Percentiles rank a stretch among this genome's conserved stretches.
Conservation (phyloP, 2,797 vertebrate genomes). For the Catostomus latipinnis region DNA sequence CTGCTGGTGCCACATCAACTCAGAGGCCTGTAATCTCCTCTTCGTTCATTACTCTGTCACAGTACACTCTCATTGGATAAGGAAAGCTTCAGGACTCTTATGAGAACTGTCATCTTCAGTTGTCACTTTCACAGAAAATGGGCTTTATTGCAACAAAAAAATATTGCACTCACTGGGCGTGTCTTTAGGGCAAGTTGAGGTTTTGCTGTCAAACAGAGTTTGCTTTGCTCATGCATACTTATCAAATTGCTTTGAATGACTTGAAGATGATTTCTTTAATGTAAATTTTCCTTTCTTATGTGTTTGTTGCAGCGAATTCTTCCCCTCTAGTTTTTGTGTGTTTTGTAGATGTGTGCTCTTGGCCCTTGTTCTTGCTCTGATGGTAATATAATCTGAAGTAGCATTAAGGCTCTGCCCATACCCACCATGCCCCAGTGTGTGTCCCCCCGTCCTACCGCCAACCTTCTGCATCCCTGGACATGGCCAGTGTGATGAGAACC, state of each 20-base stretch:
- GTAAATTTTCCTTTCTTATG: slow-evolving; percentile 1
- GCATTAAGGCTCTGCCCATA: slow-evolving; percentile 67
- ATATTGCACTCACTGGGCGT: neutral
- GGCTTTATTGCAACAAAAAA: slow-evolving; percentile 9
- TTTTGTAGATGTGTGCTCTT: slow-evolving; percentile 35
- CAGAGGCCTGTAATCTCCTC: neutral
- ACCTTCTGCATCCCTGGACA: slow-evolving; percentile 65
- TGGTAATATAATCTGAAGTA: slow-evolving; percentile 75
- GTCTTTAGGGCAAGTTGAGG: neutral
- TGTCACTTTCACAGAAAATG: slow-evolving; percentile 12
- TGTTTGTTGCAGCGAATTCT: neutral
- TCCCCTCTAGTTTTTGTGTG: slow-evolving; percentile 5
- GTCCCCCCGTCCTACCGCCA: slow-evolving; percentile 16
- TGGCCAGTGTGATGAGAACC: slow-evolving; percentile 68
- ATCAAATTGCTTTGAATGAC: slow-evolving; percentile 3
- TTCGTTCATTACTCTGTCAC: slow-evolving; percentile 5
- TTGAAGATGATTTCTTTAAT: slow-evolving; percentile 11
- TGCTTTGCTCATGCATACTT: neutral
- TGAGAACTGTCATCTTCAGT: slow-evolving; percentile 16
- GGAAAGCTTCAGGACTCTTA: neutral
- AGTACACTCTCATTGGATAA: neutral
- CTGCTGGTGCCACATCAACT: slow-evolving; percentile 30
- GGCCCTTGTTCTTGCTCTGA: slow-evolving; percentile 67
- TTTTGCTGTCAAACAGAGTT: neutral
- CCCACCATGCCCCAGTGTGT: slow-evolving; percentile 59